phyloP scores from a whole-genome alignment of 2,113 vertebrate species.

The Lepus timidus region DNA sequence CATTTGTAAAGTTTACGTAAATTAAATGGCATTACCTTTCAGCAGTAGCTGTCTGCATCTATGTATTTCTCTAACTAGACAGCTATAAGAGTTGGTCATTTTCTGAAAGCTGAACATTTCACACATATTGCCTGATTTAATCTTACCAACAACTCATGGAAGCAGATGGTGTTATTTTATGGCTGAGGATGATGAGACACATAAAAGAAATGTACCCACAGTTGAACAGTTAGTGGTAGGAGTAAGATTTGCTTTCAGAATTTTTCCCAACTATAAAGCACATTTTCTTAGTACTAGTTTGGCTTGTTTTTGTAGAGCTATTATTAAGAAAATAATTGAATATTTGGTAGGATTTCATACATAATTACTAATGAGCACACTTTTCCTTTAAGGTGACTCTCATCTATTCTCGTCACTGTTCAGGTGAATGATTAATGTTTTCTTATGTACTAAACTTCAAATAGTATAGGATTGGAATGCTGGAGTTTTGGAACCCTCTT shows the following conservation, averaged over 20 bases:
- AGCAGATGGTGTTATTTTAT: neutral
- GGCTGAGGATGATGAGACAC: conserved; percentile 40
- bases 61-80: conserved; percentile 9
- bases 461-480: conserved; percentile 1
- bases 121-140: neutral
- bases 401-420: conserved; percentile 5
- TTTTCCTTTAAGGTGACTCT: conserved; percentile 37
- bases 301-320: conserved; percentile 38
- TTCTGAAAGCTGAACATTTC: conserved; percentile 22
- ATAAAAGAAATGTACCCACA: conserved; percentile 23
- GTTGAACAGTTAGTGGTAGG: neutral
- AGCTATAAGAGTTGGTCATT: neutral
- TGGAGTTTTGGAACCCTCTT: neutral
- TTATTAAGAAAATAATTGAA: conserved; percentile 41
- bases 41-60: neutral
- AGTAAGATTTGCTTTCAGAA: conserved; percentile 4
- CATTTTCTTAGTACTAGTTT: conserved; percentile 43
- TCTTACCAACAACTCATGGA: neutral
- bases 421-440: conserved; percentile 31
- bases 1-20: neutral
- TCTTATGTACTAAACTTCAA: conserved; percentile 30
- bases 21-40: neutral
- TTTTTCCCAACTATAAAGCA: conserved; percentile 5
- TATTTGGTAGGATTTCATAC: conserved; percentile 55
- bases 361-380: conserved; percentile 24